phyloP scores from a whole-genome alignment of 2,888 invertebrate species.

The Brenthis daphne region DNA sequence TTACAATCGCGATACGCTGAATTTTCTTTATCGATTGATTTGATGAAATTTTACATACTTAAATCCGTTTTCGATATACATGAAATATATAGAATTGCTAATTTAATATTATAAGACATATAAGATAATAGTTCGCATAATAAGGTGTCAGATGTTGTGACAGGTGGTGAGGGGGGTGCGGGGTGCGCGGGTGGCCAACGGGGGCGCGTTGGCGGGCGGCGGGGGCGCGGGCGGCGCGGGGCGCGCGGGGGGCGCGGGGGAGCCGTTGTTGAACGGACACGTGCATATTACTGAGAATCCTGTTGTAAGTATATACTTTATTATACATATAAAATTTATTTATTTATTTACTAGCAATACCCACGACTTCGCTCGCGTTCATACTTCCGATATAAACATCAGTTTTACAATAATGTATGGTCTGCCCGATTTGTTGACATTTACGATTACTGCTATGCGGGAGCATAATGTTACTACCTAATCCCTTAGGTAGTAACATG shows the following conservation, averaged over 20 bases:
- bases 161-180: conserved; percentile 63
- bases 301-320: conserved; percentile 48
- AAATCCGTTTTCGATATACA: neutral
- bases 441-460: too few relatives aligned
- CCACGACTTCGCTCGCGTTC: too few relatives aligned
- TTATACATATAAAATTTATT: neutral
- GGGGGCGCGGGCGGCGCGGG: conserved; percentile 50
- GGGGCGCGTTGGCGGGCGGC: conserved; percentile 47
- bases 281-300: conserved; percentile 87
- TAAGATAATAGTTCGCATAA: conserved; percentile 13
- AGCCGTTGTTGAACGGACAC: conserved; percentile 81
- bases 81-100: neutral
- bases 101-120: too few relatives aligned
- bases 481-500: too few relatives aligned
- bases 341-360: too few relatives aligned
- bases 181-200: conserved; percentile 63
- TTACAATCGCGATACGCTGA: too few relatives aligned
- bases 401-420: too few relatives aligned
- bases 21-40: too few relatives aligned
- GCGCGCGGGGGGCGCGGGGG: conserved; percentile 52
- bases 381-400: too few relatives aligned
- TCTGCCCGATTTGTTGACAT: too few relatives aligned
- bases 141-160: conserved; percentile 41
- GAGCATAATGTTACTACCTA: too few relatives aligned
- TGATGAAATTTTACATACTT: too few relatives aligned